Evolutionary conservation across 2,113 vertebrate species (phyloP).

Genomic region (Mormoops blainvillei): DNA sequence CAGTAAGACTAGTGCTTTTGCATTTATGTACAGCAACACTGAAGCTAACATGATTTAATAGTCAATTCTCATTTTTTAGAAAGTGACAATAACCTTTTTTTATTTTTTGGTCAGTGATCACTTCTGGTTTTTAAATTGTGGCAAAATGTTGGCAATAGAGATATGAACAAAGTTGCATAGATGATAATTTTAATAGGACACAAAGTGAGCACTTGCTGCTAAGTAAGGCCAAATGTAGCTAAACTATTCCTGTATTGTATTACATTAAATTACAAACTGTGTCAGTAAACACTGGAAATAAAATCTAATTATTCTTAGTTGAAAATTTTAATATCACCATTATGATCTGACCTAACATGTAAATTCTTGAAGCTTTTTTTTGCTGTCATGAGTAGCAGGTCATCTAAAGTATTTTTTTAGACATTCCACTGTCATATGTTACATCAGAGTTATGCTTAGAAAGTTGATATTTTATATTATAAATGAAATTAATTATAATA

Average conservation of each 20-base stretch:
- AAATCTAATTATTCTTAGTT: slow-evolving; percentile 83
- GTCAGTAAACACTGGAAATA: slow-evolving; percentile 80
- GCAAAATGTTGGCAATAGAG: slow-evolving; percentile 30
- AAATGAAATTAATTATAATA: not conserved
- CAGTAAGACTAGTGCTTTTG: not conserved
- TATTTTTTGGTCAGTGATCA: slow-evolving; percentile 34
- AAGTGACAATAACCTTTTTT: slow-evolving; percentile 32
- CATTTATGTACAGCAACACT: slow-evolving; percentile 29
- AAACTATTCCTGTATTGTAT: slow-evolving; percentile 57
- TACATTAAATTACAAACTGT: slow-evolving; percentile 75
- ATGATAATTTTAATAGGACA: slow-evolving; percentile 63
- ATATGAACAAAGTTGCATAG: slow-evolving; percentile 59
- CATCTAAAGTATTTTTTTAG: not conserved
- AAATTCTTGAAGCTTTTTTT: slow-evolving; percentile 70
- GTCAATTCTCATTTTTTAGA: slow-evolving; percentile 37
- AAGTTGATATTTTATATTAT: not conserved
- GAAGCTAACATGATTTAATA: slow-evolving; percentile 60
- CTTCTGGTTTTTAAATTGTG: slow-evolving; percentile 63
- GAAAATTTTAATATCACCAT: slow-evolving; percentile 80
- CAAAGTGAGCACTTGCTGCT: slow-evolving; percentile 22
- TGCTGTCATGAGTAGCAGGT: slow-evolving; percentile 16
- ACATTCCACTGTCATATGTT: not conserved
- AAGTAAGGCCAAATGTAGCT: slow-evolving; percentile 58
- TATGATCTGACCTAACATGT: slow-evolving; percentile 77
- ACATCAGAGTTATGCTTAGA: not conserved